These are phyloP conservation scores for Zapus hudsonius DNA, from an alignment of 2,113 vertebrate genomes.

Conservation along the genomic window DNA sequence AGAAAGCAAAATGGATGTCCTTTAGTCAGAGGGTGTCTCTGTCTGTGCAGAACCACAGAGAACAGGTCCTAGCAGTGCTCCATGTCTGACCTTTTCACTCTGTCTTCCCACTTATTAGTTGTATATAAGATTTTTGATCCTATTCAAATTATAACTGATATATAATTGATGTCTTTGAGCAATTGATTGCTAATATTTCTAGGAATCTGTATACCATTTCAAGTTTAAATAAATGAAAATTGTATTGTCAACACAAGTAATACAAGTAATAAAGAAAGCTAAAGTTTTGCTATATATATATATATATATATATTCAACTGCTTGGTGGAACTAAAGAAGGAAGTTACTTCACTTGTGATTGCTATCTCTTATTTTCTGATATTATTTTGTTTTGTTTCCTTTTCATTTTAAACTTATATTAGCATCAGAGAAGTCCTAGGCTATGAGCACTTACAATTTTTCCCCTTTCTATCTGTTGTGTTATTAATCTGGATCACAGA, in stretches of 20 bases:
- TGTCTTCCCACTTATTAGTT: neutral
- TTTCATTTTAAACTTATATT: neutral
- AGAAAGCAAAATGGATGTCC: slow-evolving; percentile 36
- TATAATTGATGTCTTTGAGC: slow-evolving; percentile 46
- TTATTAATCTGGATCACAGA: neutral
- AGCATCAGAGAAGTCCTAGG: neutral
- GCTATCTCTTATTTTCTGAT: slow-evolving; percentile 38
- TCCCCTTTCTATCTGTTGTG: slow-evolving; percentile 25
- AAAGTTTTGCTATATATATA: slow-evolving; percentile 36
- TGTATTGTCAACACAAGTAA: neutral
- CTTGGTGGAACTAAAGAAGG: neutral
- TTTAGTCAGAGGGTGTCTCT: slow-evolving; percentile 59
- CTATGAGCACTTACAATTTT: slow-evolving; percentile 40
- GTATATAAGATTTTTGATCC: neutral
- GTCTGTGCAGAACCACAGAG: neutral
- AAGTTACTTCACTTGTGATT: slow-evolving; percentile 56
- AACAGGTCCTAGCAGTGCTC: slow-evolving; percentile 50
- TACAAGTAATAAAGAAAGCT: neutral
- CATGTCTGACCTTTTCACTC: slow-evolving; percentile 50
- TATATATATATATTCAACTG: neutral
- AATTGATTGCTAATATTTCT: slow-evolving; percentile 63
- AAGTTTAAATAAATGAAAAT: slow-evolving; percentile 44
- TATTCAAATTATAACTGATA: neutral
- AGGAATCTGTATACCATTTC: slow-evolving; percentile 62
- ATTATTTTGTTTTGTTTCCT: neutral